Percentiles rank a stretch among this genome's conserved stretches.
Evolutionary conservation across 2,888 invertebrate species (phyloP).

Genomic region (Drosophila leonis): DNA sequence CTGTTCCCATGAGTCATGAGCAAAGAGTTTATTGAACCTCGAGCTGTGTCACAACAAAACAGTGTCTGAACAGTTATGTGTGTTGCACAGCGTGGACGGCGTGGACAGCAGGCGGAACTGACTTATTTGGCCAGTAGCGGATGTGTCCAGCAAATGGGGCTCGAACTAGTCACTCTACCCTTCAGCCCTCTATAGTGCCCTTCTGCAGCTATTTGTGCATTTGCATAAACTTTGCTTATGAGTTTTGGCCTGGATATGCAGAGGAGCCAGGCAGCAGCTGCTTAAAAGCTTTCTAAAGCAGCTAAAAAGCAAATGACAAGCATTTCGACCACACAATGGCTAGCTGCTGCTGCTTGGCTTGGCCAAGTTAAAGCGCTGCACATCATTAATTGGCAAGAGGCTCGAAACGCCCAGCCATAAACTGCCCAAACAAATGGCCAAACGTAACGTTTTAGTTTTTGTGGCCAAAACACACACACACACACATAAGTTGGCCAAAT

Average conservation of each 20-base stretch:
- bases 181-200: background rate
- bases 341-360: constrained; percentile 5
- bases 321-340: constrained; percentile 32
- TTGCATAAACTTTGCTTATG: constrained; percentile 79
- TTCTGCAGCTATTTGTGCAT: constrained; percentile 40
- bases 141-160: constrained; percentile 23
- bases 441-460: constrained; percentile 50
- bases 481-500: constrained; percentile 10
- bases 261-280: constrained; percentile 61
- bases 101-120: constrained; percentile 38
- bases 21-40: constrained; percentile 72
- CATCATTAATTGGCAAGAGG: constrained; percentile 15
- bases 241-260: constrained; percentile 51
- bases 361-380: constrained; percentile 10
- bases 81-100: constrained; percentile 28
- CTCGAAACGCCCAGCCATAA: constrained; percentile 30
- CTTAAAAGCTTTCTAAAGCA: constrained; percentile 71
- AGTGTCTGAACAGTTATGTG: constrained; percentile 34
- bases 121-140: constrained; percentile 61
- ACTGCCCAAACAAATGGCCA: constrained; percentile 49
- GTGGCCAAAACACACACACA: constrained; percentile 38
- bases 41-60: constrained; percentile 14
- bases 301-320: constrained; percentile 50
- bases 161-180: background rate
- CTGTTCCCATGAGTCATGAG: constrained; percentile 60